Evolutionary conservation across 2,113 vertebrate genomes (phyloP), one percentile per base, ranked within the genome.

Genomic region (Chaetura pelagica): DNA sequence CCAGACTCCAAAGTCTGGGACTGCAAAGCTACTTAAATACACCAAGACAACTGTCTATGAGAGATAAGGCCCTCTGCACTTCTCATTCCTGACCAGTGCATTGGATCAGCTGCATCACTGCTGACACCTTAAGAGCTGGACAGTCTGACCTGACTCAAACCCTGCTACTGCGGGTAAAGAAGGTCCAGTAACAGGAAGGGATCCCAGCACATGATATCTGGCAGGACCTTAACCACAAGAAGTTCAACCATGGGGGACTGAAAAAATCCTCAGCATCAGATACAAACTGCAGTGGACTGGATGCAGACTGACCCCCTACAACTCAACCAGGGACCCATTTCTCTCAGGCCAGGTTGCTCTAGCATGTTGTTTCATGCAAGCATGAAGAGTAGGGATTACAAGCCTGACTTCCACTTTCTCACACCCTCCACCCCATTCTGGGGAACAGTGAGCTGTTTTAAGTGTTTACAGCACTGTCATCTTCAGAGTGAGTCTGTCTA

Each of bases 161-260:
- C n/a, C 3, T 2, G 20, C 6, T 78, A 7, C 38, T 5, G 8
- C 20, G 29, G 17, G 34, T 42, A 29, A 59, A 73, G 6, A 38
- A 44, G 19, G 38, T 7, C 46, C 21, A 48, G 21, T 18, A 61
- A 48, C 15, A 72, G 40, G 29, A 49, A 49, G 48, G 48, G 48
- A 22, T 49, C 22, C 48, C 7, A 44, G 15, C 24, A 62, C 3
- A 2, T 4, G 6, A 18, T 4, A 64, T 23, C 18, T 17, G 3
- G 35, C 32, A 61, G 34, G 20, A 62, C 2, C 19, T 71, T 80
- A 71, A 15, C 17, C 15, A 81, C 22, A 38, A 72, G 17, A 32
- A 16, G 3, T 51, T 87, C 32, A 90, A 0, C 12, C 10, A 22
- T 0, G 0, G 5, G 12, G 6, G 40, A 54, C 52, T 44, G 71